Evolutionary conservation across 2,797 vertebrate genomes (phyloP), one percentile per base, ranked within the genome.

Genomic region (Pipistrellus nathusii): DNA sequence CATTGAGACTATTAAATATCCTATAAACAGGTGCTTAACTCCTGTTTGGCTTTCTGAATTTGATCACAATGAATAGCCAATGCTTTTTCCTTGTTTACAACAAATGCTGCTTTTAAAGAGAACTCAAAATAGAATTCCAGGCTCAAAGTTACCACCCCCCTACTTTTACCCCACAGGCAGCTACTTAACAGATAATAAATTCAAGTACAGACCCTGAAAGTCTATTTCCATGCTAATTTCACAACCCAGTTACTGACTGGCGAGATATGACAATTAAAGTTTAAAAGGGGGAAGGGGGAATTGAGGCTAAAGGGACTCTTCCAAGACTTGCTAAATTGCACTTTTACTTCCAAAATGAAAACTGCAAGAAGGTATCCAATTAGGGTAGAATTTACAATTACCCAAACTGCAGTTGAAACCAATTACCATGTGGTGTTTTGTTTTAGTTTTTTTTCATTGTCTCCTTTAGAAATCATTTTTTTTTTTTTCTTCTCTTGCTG

Each of bases 181-280:
- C 90, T 87, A 85, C 73, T 95, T 91, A 87, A 88, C 72, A 92
- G 90, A 87, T 82, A 90, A 90, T 62, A 80, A 84, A 92, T 88
- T 88, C 88, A 76, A 92, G 69, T 18, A 82, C 69, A 71, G 30
- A 32, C 73, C n/a, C 53, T 8, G 13, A 59, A 94, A 90, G 68
- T 83, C 59, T 77, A 73, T 91, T 94, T 87, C 94, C 87, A 85
- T 66, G 90, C 85, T 85, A 92, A 96, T 94, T 94, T 89, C 88
- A 90, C 75, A 85, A 77, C 15, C 38, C 32, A 1, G 25, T 57
- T 69, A 78, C 62, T 90, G 4, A 78, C 62, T 90, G 4, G 57
- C 38, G 75, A 71, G 48, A 66, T 48, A 46, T 1, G 27, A 80
- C 53, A 48, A 93, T 88, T 75, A 88, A 46, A n/a, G 15, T 64